Base-by-base conservation (phyloP, 2,113 vertebrate genomes). In the Channa maculata region DNA sequence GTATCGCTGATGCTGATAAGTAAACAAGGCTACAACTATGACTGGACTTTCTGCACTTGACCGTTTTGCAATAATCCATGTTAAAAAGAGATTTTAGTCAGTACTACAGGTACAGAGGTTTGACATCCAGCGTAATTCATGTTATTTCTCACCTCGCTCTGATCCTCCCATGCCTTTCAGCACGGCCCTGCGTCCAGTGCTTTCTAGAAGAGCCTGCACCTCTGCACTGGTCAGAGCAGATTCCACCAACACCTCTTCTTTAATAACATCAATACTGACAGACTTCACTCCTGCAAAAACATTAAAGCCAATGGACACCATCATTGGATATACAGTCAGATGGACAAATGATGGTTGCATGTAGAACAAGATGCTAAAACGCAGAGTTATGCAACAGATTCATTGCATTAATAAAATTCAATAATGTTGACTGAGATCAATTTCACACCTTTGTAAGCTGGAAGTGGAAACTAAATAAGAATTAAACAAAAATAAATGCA, bases 91-190 rank as follows among this genome's bases (percentile, higher is more conserved):
- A 41, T 41, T 41, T 41, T 8, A 43, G 4, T 60, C 10, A 0
- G 15, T 11, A 12, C 2, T 33, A 46, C 5, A 33, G 8, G 13
- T 33, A 24, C 39, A 41, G 39, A 41, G 39, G 24, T 39, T 48
- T 6, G 9, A 39, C 3, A 2, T 1, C 7, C 12, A 7, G 12
- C 38, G 4, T 6, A 2, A n/a, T 8, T 43, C 24, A 43, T 13
- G 8, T 3, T 10, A 14, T 52, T 4, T 74, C 92, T 86, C 67
- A 96, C 96, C 90, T 71, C 58, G 75, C 5, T 85, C 62, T 0
- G 78, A 67, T 6, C 83, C 88, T 24, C 97, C 97, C 75, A 97
- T 94, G 45, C 96, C 97, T 64, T 95, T 96, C 39, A 98, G 93
- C 39, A 97, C 95, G 0, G 95, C 96, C 43, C 92, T 87, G 39